Evolutionary conservation across 23 tunicate genomes (phyloP), one percentile per base, ranked within the genome.

Genomic region (Styela plicata): DNA sequence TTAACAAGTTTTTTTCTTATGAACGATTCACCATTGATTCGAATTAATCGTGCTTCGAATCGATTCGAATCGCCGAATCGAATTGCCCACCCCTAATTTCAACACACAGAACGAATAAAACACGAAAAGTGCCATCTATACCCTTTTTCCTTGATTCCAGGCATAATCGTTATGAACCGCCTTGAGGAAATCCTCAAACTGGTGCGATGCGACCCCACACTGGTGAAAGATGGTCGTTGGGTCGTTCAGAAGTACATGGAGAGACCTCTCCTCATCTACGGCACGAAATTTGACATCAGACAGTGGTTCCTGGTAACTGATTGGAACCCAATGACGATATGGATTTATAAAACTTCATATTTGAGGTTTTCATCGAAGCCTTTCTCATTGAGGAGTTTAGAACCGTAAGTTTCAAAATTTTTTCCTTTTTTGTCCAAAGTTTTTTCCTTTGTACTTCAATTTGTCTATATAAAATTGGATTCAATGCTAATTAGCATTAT

Each of bases 261-360:
- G 64, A 89, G 99, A 2, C 99, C 99, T 22, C 80, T 95, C 30
- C 96, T 95, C 31, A 28, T 95, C 19, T 66, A 90, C 44, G 86
- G 83, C 2, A 86, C 91, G 29, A 95, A 95, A 52, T 95, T 90
- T 69, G 99, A 95, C 77, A 87, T 95, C 33, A 83, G 99, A 24
- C 99, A 95, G 86, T 95, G 99, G 99, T 95, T 95, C 63, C 74
- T 95, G 69, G 96, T 95, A 32, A 95, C 94, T 25, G 99, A 89
- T 80, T 93, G 98, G 98, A 93, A 93, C 63, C 99, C 94, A 32
- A 76, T 94, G 84, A 90, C 90, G 22, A 84, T 89, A 17, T 94
- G 95, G 95, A 86, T 94, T 36, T 94, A 94, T 74, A 86, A 83
- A 74, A 89, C 89, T 65, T 86, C 87, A 30, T 95, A 89, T 65